These are phyloP conservation scores for Drosophila meridiana DNA, from an alignment of 2,888 invertebrate genomes.

Conservation along the genomic window DNA sequence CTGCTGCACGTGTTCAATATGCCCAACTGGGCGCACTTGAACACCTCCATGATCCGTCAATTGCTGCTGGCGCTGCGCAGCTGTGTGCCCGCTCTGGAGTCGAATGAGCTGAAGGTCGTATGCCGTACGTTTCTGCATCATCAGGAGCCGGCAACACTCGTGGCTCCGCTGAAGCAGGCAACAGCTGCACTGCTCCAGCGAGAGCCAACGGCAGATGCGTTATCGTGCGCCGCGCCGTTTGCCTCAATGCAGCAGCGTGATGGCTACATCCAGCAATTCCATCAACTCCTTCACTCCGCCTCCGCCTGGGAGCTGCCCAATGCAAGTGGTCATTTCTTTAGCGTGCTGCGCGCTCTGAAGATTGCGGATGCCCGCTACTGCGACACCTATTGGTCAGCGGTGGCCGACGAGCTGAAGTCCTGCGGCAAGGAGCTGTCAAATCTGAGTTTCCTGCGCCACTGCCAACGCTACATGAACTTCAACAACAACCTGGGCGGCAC, in stretches of 20 bases:
- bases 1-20: conserved; percentile 85
- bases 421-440: conserved; percentile 60
- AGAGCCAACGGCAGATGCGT: conserved; percentile 83
- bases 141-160: conserved; percentile 86
- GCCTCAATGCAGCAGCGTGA: conserved; percentile 84
- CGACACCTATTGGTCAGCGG: conserved; percentile 85
- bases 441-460: conserved; percentile 84
- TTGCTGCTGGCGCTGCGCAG: conserved; percentile 83
- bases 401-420: conserved; percentile 81
- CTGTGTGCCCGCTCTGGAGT: conserved; percentile 82
- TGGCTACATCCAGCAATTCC: conserved; percentile 83
- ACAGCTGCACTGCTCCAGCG: conserved; percentile 79
- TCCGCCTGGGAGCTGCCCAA: conserved; percentile 73
- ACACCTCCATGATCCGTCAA: conserved; percentile 82
- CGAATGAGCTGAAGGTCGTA: conserved; percentile 84
- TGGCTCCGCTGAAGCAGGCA: conserved; percentile 84
- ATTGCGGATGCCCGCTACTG: conserved; percentile 85
- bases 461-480: conserved; percentile 86
- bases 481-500: conserved; percentile 86
- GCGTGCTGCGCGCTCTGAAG: conserved; percentile 85
- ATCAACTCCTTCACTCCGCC: conserved; percentile 72
- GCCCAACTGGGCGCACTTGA: conserved; percentile 85
- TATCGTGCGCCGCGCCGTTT: conserved; percentile 85
- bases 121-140: conserved; percentile 86
- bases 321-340: conserved; percentile 84